Evolutionary conservation across 2,888 invertebrate genomes (phyloP), one percentile per base, ranked within the genome.

Genomic region (Epistrophe grossulariae): DNA sequence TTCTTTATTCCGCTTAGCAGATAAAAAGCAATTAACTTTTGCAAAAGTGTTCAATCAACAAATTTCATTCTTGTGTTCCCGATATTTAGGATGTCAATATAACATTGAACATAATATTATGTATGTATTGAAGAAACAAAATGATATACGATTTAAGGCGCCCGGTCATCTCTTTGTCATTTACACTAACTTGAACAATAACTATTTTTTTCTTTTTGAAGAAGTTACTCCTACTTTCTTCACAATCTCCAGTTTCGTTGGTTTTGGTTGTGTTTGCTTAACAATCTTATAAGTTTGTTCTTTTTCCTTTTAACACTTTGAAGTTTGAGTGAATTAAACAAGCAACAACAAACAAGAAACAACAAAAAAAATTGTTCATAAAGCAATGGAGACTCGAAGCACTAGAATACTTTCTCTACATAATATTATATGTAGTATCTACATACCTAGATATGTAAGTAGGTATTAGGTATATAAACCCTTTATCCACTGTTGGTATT

Each of bases 121-220:
- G n/a, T n/a, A 24, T 24, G 24, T 24, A 15, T 28, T 52, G 17
- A 52, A 15, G 28, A 28, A 55, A 66, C 43, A 35, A 66, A 24
- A 76, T 15, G 19, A 31, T 55, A 35, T 45, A 55, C 48, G 68
- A 77, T 59, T 59, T 50, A 45, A 60, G 59, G 48, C 57, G 38
- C 19, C 50, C 55, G 24, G 50, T 71, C 78, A 50, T 66, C 57
- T 66, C 45, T 66, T 66, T 79, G 73, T 79, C 79, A 66, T 45
- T 62, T 66, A 57, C 66, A 57, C 64, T 66, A 79, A 72, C 64
- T 79, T 79, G 11, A 40, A 59, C 79, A 66, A 73, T 79, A 73
- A 57, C 66, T 73, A 1, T 48, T 28, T 31, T 79, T 55, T 64
- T 64, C 19, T 19, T 52, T 48, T 15, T 15, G 60, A 43, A 45